phyloP scores from a whole-genome alignment of 2,888 invertebrate genomes.

The Drosophila barbarae region DNA sequence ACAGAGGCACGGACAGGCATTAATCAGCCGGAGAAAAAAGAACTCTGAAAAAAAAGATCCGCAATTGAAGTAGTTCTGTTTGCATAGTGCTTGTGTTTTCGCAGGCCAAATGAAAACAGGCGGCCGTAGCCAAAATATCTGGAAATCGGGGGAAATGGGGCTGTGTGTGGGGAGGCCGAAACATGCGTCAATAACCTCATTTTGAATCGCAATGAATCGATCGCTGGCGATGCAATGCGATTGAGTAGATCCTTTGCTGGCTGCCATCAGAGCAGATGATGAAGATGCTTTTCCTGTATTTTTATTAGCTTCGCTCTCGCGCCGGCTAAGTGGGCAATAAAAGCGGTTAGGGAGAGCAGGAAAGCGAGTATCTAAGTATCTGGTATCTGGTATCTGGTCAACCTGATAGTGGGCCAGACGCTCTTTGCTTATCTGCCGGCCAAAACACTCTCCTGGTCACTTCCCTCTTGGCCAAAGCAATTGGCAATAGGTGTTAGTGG shows the following conservation, averaged over 20 bases:
- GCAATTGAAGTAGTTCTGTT: slow-evolving; percentile 54
- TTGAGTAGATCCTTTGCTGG: slow-evolving; percentile 48
- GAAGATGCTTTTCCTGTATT: slow-evolving; percentile 41
- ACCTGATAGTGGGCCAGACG: slow-evolving; percentile 38
- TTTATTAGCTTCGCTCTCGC: slow-evolving; percentile 24
- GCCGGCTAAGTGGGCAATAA: slow-evolving; percentile 43
- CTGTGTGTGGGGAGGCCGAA: slow-evolving; percentile 51
- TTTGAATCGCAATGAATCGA: slow-evolving; percentile 32
- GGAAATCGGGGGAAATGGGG: slow-evolving; percentile 7
- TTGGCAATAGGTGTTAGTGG: slow-evolving; percentile 24
- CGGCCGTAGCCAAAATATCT: slow-evolving; percentile 27
- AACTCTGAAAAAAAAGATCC: slow-evolving; percentile 24
- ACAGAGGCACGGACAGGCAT: slow-evolving; percentile 63
- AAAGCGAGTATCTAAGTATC: slow-evolving; percentile 12
- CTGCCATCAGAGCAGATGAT: slow-evolving; percentile 39
- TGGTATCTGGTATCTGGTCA: slow-evolving; percentile 29
- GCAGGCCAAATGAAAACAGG: slow-evolving; percentile 44
- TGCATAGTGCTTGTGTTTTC: slow-evolving; percentile 44
- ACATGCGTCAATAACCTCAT: slow-evolving; percentile 74
- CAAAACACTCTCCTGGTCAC: slow-evolving; percentile 49
- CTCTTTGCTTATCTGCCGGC: slow-evolving; percentile 45
- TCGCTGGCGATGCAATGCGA: slow-evolving; percentile 25
- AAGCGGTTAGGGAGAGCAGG: slow-evolving; percentile 23
- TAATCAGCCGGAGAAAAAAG: slow-evolving; percentile 54
- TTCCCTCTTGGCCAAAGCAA: slow-evolving; percentile 40